phyloP scores from a whole-genome alignment of 2,888 invertebrate species.

The Elmis aenea region DNA sequence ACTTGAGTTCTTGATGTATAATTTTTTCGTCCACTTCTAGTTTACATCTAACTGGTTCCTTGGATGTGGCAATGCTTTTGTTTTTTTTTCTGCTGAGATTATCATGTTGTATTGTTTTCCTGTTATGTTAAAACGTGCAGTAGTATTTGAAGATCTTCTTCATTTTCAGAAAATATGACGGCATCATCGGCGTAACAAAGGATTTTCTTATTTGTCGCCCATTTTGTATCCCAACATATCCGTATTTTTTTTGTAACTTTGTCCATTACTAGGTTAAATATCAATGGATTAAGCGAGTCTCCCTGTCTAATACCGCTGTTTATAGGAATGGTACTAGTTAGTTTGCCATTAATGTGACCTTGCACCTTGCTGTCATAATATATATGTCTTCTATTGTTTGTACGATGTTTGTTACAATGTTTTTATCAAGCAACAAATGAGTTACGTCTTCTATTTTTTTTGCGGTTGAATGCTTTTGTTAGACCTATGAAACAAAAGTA shows the following conservation, averaged over 20 bases:
- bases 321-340: not conserved
- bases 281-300: not conserved
- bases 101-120: too few species aligned
- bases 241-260: not conserved
- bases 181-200: not conserved
- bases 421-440: not conserved
- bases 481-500: not conserved
- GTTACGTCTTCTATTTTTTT: not conserved
- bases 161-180: not conserved
- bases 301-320: not conserved
- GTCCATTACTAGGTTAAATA: not conserved
- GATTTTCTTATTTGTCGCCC: not conserved
- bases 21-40: too few species aligned
- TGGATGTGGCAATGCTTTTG: too few species aligned
- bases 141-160: not conserved
- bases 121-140: not conserved
- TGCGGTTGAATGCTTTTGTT: not conserved
- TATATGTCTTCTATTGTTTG: not conserved
- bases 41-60: too few species aligned
- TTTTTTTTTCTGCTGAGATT: too few species aligned
- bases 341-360: not conserved
- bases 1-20: too few species aligned
- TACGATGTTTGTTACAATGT: not conserved
- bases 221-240: not conserved
- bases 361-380: not conserved